Base-by-base conservation (phyloP, 2,113 vertebrate genomes). In the Archocentrus centrarchus region DNA sequence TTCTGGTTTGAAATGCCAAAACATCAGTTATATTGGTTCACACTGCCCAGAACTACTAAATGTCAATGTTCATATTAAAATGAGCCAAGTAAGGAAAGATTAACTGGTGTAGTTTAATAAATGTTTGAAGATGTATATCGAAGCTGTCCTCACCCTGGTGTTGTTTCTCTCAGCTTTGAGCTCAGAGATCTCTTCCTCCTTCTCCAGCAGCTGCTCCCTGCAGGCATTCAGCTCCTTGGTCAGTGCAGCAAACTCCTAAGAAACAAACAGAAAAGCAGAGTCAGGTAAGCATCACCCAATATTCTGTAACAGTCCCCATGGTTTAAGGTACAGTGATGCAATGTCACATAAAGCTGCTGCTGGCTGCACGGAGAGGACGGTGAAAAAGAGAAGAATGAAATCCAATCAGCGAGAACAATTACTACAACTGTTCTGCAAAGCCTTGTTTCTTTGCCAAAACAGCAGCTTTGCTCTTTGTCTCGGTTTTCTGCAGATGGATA, bases 151-250 rank as follows among this genome's bases (percentile, higher is more conserved):
- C 88, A 95, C 94, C 94, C 94, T 91, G 63, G 98, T 99, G 95
- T 99, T 99, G 93, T 99, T 99, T 92, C 98, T 97, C 95, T 99
- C 98, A 11, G 98, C 98, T 95, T 99, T 99, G 80, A 99, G 96
- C 93, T 99, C 98, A 7, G 97, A 98, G 92, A 99, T 99, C 94
- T 99, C 98, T 92, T 99, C 98, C 95, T 99, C 98, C 86, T 99
- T 99, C 95, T 99, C 98, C 91, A 99, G 96, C 88, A 99, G 96
- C 91, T 99, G 97, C 88, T 99, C 98, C 82, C 98, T 96, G 94
- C 98, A 99, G 59, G 96, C 97, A 85, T 98, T 99, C 94, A 99
- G 92, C 94, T 99, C 98, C 94, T 99, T 99, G 68, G 98, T 99
- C 92, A 99, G 93, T 76, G 98, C 97, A 82, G 98, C 98, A 96